Evolutionary conservation across 2,888 invertebrate genomes (phyloP), one percentile per base, ranked within the genome.

Genomic region (Balanococcus diminutus): DNA sequence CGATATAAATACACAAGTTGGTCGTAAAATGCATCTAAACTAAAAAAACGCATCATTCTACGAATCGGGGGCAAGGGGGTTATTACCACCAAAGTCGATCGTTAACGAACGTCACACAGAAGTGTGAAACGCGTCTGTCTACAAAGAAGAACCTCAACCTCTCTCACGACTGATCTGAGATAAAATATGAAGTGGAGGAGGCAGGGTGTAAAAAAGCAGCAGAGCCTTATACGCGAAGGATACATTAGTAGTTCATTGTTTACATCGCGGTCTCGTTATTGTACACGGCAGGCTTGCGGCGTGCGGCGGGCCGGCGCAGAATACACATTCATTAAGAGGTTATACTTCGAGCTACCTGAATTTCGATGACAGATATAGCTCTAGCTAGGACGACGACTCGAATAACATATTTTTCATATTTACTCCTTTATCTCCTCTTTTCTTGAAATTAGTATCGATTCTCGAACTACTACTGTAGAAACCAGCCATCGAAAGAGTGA

Each of bases 231-330:
- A n/a, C n/a, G n/a, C 46, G 25, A 25, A 42, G 81, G 39, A 84
- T 67, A 61, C 42, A 84, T 84, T 84, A 84, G 72, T 36, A 72
- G 14, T 67, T 84, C 31, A 84, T 84, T 84, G 84, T 84, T 84
- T 67, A 67, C 67, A 16, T 28, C 67, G 25, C 28, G 67, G 36
- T 31, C 72, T 39, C 81, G 39, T 36, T 42, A 84, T 84, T 72
- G 84, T 67, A 5, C 0, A 16, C 22, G 36, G 36, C 36, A 4
- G 36, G 8, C n/a, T n/a, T n/a, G n/a, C n/a, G 36, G 36, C 36
- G 2, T 6, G 11, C 14, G 42, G 9, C 8, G 56, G 56, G 22
- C 25, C 28, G 28, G n/a, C 67, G 8, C 39, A 81, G 81, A 81
- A 81, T 81, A 81, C 42, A 28, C 81, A n/a, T 42, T 81, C 81